Evolutionary conservation across 2,113 vertebrate genomes (phyloP).

Genomic region (Ondatra zibethicus): DNA sequence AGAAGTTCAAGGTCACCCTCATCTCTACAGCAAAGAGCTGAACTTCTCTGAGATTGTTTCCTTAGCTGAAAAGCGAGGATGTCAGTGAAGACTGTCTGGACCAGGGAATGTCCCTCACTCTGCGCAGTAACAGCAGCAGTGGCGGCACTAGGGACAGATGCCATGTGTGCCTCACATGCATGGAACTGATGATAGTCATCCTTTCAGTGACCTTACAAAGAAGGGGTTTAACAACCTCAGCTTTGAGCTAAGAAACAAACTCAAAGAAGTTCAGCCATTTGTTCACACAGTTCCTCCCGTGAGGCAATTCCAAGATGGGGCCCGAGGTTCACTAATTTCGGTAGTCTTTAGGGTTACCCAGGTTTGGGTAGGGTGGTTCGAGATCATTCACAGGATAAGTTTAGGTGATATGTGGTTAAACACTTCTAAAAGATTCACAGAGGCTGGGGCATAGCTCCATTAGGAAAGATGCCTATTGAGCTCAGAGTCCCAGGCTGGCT

Average conservation of each 20-base stretch:
- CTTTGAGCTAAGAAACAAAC: background rate
- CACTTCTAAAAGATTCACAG: background rate
- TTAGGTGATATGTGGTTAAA: background rate
- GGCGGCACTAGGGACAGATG: background rate
- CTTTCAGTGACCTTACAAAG: background rate
- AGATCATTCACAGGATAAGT: background rate
- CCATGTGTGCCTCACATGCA: background rate
- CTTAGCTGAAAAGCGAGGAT: too few relatives aligned
- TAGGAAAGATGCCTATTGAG: background rate
- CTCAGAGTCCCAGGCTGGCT: background rate
- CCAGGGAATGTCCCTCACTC: background rate
- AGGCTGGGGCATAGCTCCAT: background rate
- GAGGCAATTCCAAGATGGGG: background rate
- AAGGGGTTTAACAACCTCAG: background rate
- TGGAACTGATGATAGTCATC: background rate
- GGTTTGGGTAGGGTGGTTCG: background rate
- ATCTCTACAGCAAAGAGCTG: too few relatives aligned
- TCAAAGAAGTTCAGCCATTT: background rate
- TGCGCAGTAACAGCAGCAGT: background rate
- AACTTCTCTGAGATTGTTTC: too few relatives aligned
- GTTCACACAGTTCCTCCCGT: background rate
- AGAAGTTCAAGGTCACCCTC: background rate
- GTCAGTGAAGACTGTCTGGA: background rate
- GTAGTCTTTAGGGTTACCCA: background rate
- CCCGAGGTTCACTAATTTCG: background rate